These are phyloP conservation scores for Solenopsis fugax DNA, from an alignment of 1,140 invertebrate species.

Conservation along the genomic window DNA sequence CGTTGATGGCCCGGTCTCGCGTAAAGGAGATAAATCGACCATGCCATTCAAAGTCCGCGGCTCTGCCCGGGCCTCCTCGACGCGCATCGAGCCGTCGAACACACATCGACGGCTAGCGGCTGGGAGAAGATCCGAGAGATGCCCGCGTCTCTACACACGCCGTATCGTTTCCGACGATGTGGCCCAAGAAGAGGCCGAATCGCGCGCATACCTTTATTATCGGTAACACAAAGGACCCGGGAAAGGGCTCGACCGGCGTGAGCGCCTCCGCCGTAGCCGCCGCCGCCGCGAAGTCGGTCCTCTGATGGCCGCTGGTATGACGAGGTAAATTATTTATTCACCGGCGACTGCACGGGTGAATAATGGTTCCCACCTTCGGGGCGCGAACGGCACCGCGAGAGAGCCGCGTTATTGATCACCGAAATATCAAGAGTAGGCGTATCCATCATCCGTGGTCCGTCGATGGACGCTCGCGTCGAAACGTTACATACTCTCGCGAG, in stretches of 20 bases:
- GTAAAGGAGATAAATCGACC: slow-evolving; percentile 67
- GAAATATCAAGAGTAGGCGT: slow-evolving; percentile 83
- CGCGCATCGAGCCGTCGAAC: slow-evolving; percentile 50
- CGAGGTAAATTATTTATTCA: slow-evolving; percentile 84
- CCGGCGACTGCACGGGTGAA: slow-evolving; percentile 78
- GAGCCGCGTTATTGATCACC: slow-evolving; percentile 81
- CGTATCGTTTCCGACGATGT: slow-evolving; percentile 62
- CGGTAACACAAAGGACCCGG: slow-evolving; percentile 61
- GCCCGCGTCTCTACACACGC: slow-evolving; percentile 46
- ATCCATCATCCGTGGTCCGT: slow-evolving; percentile 79
- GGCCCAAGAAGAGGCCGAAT: slow-evolving; percentile 55
- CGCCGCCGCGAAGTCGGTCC: slow-evolving; percentile 68
- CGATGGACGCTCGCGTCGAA: slow-evolving; percentile 65
- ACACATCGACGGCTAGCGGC: slow-evolving; percentile 17
- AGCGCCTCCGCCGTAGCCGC: slow-evolving; percentile 23
- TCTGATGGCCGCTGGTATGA: slow-evolving; percentile 77
- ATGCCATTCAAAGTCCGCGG: slow-evolving; percentile 62
- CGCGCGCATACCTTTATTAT: slow-evolving; percentile 71
- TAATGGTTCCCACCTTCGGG: slow-evolving; percentile 79
- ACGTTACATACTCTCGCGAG: slow-evolving; percentile 67
- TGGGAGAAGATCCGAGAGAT: background rate
- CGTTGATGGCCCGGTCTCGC: slow-evolving; percentile 57
- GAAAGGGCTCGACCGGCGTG: slow-evolving; percentile 25
- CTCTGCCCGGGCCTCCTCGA: slow-evolving; percentile 32
- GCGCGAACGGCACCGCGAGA: slow-evolving; percentile 76